Evolutionary conservation across 2,797 vertebrate species (phyloP), one percentile per base, ranked within the genome.

Genomic region (Hypotaenidia philippensis): DNA sequence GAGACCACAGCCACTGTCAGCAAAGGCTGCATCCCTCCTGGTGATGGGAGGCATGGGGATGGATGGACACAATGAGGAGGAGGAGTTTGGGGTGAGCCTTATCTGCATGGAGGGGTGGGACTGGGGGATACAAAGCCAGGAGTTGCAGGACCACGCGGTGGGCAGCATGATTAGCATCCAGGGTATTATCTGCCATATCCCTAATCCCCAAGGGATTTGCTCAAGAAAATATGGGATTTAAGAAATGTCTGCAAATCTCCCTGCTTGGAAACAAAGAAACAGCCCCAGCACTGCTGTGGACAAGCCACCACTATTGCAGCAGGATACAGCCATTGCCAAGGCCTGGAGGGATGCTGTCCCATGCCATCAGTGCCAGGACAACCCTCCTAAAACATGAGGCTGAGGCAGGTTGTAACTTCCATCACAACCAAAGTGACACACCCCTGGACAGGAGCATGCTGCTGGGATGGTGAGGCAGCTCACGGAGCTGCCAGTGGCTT

Each of bases 401-500:
- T 5, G 2, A 81, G 57, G 72, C 44, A 66, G 21, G 53, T 15
- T 86, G 52, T 41, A 29, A 57, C 49, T 53, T 53, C 64, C 44
- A 6, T 64, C 4, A 2, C 87, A 88, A 41, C 55, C 72, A 78
- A 25, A 8, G 1, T 5, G 64, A 55, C 0, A 1, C 32, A 70
- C 4, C 19, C 14, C 66, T 22, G 31, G 55, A 5, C 27, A 76
- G 2, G 1, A 53, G 38, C 21, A 59, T 22, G 63, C 59, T 90
- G 63, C 91, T 70, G 66, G 12, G 68, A n/a, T 21, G 64, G n/a
- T 18, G 76, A 88, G 64, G 82, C 83, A 86, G 94, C 86, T 91
- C 60, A 22, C 8, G 5, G 2, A 25, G 57, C 21, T 6, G 77
- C 11, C 18, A 3, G 75, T 91, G 84, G 89, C 89, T 90, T 92